Percentiles rank a stretch among this genome's conserved stretches.
These are phyloP conservation scores for Leptopilina clavipes DNA, from an alignment of 1,140 invertebrate species.

Conservation along the genomic window DNA sequence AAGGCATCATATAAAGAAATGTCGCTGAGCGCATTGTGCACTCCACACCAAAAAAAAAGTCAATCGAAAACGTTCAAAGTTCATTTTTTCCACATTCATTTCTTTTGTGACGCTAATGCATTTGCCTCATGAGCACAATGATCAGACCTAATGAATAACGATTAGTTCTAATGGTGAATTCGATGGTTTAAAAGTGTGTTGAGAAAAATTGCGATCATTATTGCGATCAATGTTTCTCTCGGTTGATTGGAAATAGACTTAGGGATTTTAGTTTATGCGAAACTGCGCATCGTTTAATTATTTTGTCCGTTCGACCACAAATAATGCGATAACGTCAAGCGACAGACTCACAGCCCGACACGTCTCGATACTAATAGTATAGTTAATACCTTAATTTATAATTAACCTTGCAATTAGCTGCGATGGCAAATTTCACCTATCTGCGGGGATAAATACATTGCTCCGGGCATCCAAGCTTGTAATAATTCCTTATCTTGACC, in stretches of 20 bases:
- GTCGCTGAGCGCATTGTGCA: neutral
- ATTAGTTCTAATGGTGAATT: neutral
- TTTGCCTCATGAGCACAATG: constrained; percentile 18
- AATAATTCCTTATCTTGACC: constrained; percentile 28
- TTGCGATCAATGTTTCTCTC: constrained; percentile 50
- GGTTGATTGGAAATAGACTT: constrained; percentile 58
- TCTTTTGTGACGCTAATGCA: constrained; percentile 30
- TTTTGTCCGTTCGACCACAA: constrained; percentile 64
- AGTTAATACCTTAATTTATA: constrained; percentile 63
- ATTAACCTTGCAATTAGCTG: constrained; percentile 58
- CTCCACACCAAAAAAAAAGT: neutral
- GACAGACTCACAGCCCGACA: constrained; percentile 52
- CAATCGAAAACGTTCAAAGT: neutral
- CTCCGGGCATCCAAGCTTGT: neutral
- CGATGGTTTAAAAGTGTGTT: neutral
- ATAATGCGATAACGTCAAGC: constrained; percentile 65
- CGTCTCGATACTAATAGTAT: constrained; percentile 57
- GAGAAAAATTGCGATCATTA: constrained; percentile 19
- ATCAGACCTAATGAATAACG: neutral
- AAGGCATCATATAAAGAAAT: neutral
- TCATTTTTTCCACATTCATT: neutral
- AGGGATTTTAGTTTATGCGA: constrained; percentile 40
- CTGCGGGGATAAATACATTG: constrained; percentile 8
- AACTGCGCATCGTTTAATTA: constrained; percentile 63
- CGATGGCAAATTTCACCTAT: constrained; percentile 39